Base-by-base conservation (phyloP, 2,797 vertebrate genomes). In the Parotocinclus haroldoi region DNA sequence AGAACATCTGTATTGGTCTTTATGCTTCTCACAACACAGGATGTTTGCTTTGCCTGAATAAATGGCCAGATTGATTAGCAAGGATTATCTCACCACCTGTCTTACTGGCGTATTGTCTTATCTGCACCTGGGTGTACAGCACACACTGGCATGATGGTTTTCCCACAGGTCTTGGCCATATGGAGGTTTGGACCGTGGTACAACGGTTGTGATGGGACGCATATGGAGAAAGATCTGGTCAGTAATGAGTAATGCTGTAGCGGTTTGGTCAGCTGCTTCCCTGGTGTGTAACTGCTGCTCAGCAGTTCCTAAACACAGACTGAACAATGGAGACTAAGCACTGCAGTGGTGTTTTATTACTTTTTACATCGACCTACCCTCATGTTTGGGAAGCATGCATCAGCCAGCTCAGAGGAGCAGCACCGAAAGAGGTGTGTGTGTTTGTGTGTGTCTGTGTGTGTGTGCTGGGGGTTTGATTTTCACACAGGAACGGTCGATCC, bases 151-250 rank as follows among this genome's bases (percentile, higher is more conserved):
- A 52, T 55, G 53, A 57, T 36, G 56, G 58, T 68, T 55, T 56
- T 51, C 71, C 75, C 68, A 44, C 1, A 60, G 71, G 68, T 77
- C 48, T 48, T 56, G 44, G 59, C 64, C 68, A 77, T 71, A 77
- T 74, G 75, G 75, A 64, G 57, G n/a, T 73, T 66, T 53, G 52
- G 68, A 60, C 45, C 27, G 51, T 18, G 46, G 55, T 52, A 58
- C 3, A 16, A 67, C 52, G 67, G 56, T 59, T 64, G 44, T 46
- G 56, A 14, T 64, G 59, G 64, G 64, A 71, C 64, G 44, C 59
- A 61, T 58, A 64, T 63, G 63, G 49, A 46, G 66, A 19, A 7
- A 36, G 58, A 50, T 7, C 17, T 27, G 63, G 56, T 58, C 48
- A 55, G 50, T 57, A 55, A 61, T 58, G 62, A 36, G 39, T 12